phyloP scores from a whole-genome alignment of 1,140 invertebrate genomes.

The Drosophila suzukii region DNA sequence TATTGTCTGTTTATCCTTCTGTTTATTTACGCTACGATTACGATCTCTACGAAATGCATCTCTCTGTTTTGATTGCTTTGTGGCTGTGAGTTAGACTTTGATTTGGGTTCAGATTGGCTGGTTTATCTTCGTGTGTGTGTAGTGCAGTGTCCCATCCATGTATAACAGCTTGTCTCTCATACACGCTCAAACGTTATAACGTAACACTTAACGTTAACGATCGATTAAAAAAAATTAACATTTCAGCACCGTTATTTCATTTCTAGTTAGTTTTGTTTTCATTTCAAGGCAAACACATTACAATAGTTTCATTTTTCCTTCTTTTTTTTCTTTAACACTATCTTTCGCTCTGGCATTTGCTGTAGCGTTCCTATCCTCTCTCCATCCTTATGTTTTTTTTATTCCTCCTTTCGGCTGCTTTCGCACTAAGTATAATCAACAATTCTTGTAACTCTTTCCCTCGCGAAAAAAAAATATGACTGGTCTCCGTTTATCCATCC shows the following conservation, averaged over 20 bases:
- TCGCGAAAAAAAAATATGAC: slow-evolving; percentile 32
- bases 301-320: slow-evolving; percentile 35
- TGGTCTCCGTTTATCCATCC: slow-evolving; percentile 17
- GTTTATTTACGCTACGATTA: slow-evolving; percentile 18
- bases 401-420: slow-evolving; percentile 11
- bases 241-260: slow-evolving; percentile 83
- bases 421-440: slow-evolving; percentile 51
- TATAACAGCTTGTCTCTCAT: slow-evolving; percentile 70
- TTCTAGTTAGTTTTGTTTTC: slow-evolving; percentile 62
- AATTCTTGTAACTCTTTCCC: slow-evolving; percentile 40
- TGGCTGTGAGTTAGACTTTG: slow-evolving; percentile 9
- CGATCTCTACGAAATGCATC: slow-evolving; percentile 29
- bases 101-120: slow-evolving; percentile 37
- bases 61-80: slow-evolving; percentile 9
- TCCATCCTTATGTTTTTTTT: slow-evolving; percentile 3
- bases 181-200: slow-evolving; percentile 53
- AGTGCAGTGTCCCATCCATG: slow-evolving; percentile 42
- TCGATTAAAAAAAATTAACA: slow-evolving; percentile 80
- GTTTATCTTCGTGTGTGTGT: slow-evolving; percentile 15
- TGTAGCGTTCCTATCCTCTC: slow-evolving; percentile 9
- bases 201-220: slow-evolving; percentile 64
- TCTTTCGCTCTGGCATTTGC: slow-evolving; percentile 27
- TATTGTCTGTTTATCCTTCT: slow-evolving; percentile 11
- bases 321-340: slow-evolving; percentile 21
- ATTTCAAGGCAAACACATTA: slow-evolving; percentile 83